phyloP scores from a whole-genome alignment of 2,113 vertebrate species.

The Naja naja region DNA sequence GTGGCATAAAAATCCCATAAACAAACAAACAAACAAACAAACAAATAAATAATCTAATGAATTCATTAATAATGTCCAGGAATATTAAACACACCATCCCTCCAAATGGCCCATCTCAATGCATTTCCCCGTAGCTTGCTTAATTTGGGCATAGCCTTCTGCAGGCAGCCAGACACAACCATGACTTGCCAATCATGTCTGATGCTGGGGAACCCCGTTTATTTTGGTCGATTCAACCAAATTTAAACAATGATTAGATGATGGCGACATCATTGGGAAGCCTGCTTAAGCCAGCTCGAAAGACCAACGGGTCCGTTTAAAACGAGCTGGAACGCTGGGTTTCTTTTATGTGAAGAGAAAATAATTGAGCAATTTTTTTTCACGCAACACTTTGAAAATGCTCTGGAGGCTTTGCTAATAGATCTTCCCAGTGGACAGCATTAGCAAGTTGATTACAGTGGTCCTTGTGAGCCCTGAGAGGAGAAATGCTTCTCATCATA shows the following conservation, averaged over 20 bases:
- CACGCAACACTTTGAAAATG: constrained; percentile 52
- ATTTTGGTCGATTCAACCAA: not conserved
- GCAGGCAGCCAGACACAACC: not conserved
- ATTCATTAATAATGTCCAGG: not conserved
- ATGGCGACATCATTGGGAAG: not conserved
- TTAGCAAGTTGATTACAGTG: constrained; percentile 65
- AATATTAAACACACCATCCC: not conserved
- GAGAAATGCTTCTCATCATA: constrained; percentile 60
- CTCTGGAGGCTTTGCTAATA: constrained; percentile 63
- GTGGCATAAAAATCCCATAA: too few relatives aligned
- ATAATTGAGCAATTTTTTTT: constrained; percentile 32
- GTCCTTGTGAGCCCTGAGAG: constrained; percentile 61
- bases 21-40: too few relatives aligned
- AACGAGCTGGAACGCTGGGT: constrained; percentile 11
- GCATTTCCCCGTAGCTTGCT: not conserved
- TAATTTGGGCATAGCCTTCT: not conserved
- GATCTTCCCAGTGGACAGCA: constrained; percentile 64
- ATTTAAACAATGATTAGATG: not conserved
- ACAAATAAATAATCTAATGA: not conserved
- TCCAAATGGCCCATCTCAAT: not conserved
- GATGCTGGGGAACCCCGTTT: not conserved
- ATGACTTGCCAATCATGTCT: not conserved
- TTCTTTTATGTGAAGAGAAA: constrained; percentile 20
- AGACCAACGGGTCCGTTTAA: not conserved
- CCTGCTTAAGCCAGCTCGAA: not conserved